Evolutionary conservation across 2,888 invertebrate genomes (phyloP), one percentile per base, ranked within the genome.

Genomic region (Tupiocoris notatus): DNA sequence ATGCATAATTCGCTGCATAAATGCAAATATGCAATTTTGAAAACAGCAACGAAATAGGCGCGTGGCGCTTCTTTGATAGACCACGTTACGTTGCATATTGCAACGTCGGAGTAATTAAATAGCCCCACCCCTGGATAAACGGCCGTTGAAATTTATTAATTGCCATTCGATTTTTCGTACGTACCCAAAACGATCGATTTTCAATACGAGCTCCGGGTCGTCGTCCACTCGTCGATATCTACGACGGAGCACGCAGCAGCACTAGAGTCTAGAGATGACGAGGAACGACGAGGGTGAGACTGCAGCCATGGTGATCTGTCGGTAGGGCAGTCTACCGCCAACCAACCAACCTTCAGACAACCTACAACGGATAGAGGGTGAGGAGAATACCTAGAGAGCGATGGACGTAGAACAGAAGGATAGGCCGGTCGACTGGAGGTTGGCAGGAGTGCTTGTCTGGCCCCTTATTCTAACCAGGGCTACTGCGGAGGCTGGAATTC

Each of bases 261-360:
- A 39, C 39, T 39, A 39, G 39, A 39, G 6, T 39, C 17, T 20
- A 59, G 23, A 59, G 22, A 2, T 17, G 67, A 67, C 22, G 57
- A 57, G 70, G 59, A 70, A 24, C 25, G 54, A 58, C 24, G 70
- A 70, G 23, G 22, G 25, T 17, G 54, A 54, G 59, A 58, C 58
- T 70, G 70, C 59, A 70, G 70, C 67, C 67, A 67, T 67, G 67
- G 67, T 2, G 67, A 67, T n/a, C n/a, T n/a, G n/a, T n/a, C 67
- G 12, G 56, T 23, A 70, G 70, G 70, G 57, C 58, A 58, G 70
- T 24, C 25, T 24, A 7, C 39, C 3, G 39, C 39, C 39, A n/a
- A n/a, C n/a, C n/a, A n/a, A 39, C 39, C 39, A 39, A 12, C 12
- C 39, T 12, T 39, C 39, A 39, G 39, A 3, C 39, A 39, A 12